A percentile compares a stretch with the other conserved stretches of the same genome.
Conservation (phyloP, 2,113 vertebrate genomes). For the Sylvia atricapilla region DNA sequence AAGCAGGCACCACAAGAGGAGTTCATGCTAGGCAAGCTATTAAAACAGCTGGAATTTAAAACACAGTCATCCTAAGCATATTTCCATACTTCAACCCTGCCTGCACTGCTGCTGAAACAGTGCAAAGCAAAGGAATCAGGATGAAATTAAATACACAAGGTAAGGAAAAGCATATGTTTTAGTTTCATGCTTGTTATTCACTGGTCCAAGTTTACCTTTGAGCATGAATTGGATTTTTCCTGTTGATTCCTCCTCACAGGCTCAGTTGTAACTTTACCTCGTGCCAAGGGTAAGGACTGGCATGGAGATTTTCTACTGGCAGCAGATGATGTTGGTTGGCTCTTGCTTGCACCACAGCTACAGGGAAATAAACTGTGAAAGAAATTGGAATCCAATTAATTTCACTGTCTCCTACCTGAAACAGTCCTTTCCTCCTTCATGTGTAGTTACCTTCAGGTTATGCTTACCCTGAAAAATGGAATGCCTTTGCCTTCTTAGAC, state of each 20-base stretch:
- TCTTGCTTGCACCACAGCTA: constrained; percentile 17
- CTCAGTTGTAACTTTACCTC: background rate
- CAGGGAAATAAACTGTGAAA: background rate
- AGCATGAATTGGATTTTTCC: background rate
- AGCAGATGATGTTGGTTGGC: background rate
- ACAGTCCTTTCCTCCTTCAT: background rate
- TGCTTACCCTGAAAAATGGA: background rate
- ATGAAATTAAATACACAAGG: background rate
- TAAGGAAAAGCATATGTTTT: background rate
- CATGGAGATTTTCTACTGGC: background rate
- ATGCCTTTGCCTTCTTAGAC: background rate
- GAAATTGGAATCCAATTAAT: background rate
- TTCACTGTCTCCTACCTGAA: background rate
- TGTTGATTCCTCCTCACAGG: background rate
- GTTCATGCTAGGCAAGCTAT: background rate
- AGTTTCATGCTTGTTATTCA: background rate
- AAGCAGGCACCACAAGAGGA: background rate
- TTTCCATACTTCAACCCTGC: background rate
- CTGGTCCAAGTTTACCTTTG: background rate
- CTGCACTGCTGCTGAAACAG: background rate
- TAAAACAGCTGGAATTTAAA: background rate
- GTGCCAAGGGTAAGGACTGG: background rate
- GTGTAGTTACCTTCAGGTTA: background rate
- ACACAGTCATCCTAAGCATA: background rate
- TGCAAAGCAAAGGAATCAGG: background rate